Percentiles rank a stretch among this genome's conserved stretches.
Evolutionary conservation across 2,888 invertebrate species (phyloP).

Genomic region (Caenorhabditis virilis): DNA sequence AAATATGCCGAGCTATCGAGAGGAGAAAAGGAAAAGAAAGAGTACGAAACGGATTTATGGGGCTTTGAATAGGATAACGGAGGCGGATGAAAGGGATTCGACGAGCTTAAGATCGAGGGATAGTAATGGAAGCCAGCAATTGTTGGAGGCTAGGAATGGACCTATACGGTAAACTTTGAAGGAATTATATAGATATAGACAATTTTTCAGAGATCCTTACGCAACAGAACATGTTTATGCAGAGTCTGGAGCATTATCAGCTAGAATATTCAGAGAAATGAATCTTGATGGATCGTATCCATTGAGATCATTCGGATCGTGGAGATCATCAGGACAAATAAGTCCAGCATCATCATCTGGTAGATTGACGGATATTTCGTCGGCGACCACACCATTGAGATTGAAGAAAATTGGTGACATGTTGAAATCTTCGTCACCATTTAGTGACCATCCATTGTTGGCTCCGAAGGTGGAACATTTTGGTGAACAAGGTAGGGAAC

Average conservation of each 20-base stretch:
- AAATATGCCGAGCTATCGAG: constrained; percentile 70
- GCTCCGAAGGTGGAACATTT: background rate
- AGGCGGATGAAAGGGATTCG: constrained; percentile 59
- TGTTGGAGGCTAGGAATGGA: constrained; percentile 23
- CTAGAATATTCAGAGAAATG: constrained; percentile 7
- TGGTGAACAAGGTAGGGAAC: no score
- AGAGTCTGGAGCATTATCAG: constrained; percentile 19
- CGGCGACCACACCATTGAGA: constrained; percentile 50
- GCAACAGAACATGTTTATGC: constrained; percentile 39
- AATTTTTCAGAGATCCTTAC: constrained; percentile 28
- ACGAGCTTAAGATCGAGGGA: constrained; percentile 43
- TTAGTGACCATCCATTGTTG: constrained; percentile 9
- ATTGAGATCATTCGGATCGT: constrained; percentile 42
- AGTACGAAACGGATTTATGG: constrained; percentile 65
- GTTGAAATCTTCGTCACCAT: constrained; percentile 42
- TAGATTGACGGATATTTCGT: constrained; percentile 20
- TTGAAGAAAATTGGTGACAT: constrained; percentile 60
- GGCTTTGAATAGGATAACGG: constrained; percentile 65
- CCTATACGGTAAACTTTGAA: constrained; percentile 13
- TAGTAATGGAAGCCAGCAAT: constrained; percentile 50
- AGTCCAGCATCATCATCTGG: constrained; percentile 38
- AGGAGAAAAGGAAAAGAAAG: constrained; percentile 63
- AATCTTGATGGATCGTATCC: constrained; percentile 31
- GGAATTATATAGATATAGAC: no score
- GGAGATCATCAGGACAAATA: constrained; percentile 23